Evolutionary conservation across 2,888 invertebrate species (phyloP), one percentile per base, ranked within the genome.

Genomic region (Oeneis ivallda): DNA sequence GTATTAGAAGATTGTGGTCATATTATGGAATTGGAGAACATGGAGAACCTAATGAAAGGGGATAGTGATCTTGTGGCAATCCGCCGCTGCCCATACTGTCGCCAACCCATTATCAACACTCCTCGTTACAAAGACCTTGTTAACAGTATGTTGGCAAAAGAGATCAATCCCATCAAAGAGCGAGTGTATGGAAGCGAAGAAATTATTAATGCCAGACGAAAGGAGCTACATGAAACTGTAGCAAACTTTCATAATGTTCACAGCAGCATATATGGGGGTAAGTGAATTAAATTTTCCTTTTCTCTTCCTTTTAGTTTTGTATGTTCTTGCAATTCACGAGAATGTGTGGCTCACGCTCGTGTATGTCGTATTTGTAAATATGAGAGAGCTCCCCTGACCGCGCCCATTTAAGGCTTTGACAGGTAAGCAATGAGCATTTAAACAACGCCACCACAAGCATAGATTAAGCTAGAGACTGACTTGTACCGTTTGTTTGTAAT

Each of bases 71-170:
- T 76, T 0, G 76, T 89, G 41, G 69, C 77, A 19, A 83, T 92
- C n/a, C 81, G 81, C 1, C 69, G 77, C 0, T 95, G 95, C 74
- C 94, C 95, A 0, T 80, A 78, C 65, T 95, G 95, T 75, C 93
- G 92, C 61, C 92, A 92, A 17, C 87, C 93, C 0, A 93, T 95
- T 13, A 84, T 93, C 15, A 92, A 88, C 72, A 94, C 93, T 2
- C 82, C 84, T 52, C 88, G 94, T 15, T 95, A 94, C 79, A 93
- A 93, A 67, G 90, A 93, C 67, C 70, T 86, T 2, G 85, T 94
- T 62, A 86, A 89, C 76, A 70, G 72, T n/a, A 81, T 80, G 65
- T 79, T 87, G 50, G 82, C 77, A 65, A 74, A 75, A n/a, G 84
- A 88, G 61, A 86, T 93, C 17, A 86, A 87, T 64, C 83, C 84